Base-by-base conservation (phyloP, 2,113 vertebrate genomes). In the Scytalopus superciliaris region DNA sequence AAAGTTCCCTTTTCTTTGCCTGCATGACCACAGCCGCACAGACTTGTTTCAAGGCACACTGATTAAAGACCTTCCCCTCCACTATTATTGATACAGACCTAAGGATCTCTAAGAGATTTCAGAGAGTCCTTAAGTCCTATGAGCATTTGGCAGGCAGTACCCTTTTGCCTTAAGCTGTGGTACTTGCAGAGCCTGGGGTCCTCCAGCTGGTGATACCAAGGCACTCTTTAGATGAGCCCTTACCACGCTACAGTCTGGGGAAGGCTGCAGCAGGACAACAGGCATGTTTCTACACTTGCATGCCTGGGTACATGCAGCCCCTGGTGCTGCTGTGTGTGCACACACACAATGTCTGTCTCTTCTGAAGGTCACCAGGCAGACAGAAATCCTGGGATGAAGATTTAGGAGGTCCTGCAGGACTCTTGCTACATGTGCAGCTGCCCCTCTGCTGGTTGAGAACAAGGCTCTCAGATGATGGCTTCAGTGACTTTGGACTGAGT, bases 271-370 rank as follows among this genome's bases (percentile, higher is more conserved):
- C 56, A 79, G 76, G 56, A 39, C 33, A 50, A 13, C 4, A 56
- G 45, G 7, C 2, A 0, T 6, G 10, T 52, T 84, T 49, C 37
- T 70, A 25, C 10, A 7, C 30, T 23, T 24, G 27, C 23, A 17
- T 11, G 22, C 30, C 55, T 27, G 4, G 1, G 14, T n/a, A 22
- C 0, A 0, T 12, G 40, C 64, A 82, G 72, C 35, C 16, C 47
- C 73, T 69, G 23, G 6, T 1, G 0, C 39, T 73, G 37, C 31
- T 2, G 0, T 0, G 0, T 15, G 33, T 19, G 35, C 56, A 10
- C 63, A 49, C 66, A 35, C 40, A 13, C 27, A 40, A 19, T 5
- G 17, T 52, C 44, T n/a, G 40, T 19, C 33, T 50, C 62, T 83
- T 60, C 81, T 62, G 45, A 66, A 47, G 11, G 35, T 27, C 52